phyloP scores from a whole-genome alignment of 2,888 invertebrate genomes.

The Omphaloscelis lunosa region DNA sequence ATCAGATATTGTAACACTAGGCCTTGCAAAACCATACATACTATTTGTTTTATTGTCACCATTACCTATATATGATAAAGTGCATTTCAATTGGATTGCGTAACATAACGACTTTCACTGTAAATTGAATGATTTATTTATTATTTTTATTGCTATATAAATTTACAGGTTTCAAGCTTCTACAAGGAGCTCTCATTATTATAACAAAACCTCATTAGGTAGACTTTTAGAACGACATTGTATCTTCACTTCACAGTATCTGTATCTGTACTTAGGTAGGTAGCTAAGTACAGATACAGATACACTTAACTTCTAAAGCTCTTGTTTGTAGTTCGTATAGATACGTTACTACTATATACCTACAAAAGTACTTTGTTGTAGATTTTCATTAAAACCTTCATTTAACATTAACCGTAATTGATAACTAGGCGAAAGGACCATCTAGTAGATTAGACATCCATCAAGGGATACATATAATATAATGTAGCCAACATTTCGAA shows the following conservation, averaged over 20 bases:
- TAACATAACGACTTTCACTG: constrained; percentile 21
- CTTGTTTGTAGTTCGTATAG: not conserved
- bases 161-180: not conserved
- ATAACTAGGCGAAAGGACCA: not conserved
- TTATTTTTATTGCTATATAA: constrained; percentile 18
- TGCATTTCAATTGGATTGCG: constrained; percentile 39
- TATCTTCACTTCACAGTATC: too few species aligned
- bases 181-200: not conserved
- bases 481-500: not conserved
- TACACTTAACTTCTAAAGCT: not conserved
- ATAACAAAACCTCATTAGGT: not conserved
- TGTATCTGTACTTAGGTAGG: too few species aligned
- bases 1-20: constrained; percentile 30
- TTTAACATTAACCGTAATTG: not conserved
- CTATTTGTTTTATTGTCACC: constrained; percentile 45
- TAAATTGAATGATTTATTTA: constrained; percentile 43
- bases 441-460: not conserved
- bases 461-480: not conserved
- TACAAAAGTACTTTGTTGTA: not conserved
- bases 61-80: constrained; percentile 33
- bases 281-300: too few species aligned
- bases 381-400: not conserved
- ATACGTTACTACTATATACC: not conserved
- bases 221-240: not conserved
- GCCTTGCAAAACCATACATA: constrained; percentile 25